Conservation (phyloP, 2,113 vertebrate species). For the Mesoclemmys tuberculata region DNA sequence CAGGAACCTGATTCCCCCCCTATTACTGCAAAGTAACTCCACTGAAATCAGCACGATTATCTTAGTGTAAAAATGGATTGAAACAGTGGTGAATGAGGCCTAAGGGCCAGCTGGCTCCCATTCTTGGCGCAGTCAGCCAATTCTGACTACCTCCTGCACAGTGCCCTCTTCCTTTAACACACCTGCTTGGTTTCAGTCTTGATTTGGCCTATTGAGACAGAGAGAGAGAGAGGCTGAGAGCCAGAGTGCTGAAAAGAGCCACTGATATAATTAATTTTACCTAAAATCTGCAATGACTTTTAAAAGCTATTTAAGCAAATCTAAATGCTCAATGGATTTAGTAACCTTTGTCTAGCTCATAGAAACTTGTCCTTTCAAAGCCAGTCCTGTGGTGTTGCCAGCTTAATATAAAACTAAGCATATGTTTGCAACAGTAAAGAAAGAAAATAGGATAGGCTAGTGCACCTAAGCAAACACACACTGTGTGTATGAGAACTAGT, state of each 20-base stretch:
- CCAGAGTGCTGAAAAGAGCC: neutral
- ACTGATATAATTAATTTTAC: neutral
- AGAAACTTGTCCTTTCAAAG: conserved; percentile 8
- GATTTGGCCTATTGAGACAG: neutral
- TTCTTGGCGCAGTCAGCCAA: neutral
- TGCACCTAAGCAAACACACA: neutral
- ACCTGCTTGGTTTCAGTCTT: neutral
- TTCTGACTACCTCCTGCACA: neutral
- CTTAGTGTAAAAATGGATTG: neutral
- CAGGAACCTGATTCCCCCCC: neutral
- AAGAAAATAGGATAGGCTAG: conserved; percentile 6
- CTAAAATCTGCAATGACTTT: neutral
- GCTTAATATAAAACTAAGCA: conserved; percentile 24
- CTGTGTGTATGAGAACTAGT: neutral
- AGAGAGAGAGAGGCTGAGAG: neutral
- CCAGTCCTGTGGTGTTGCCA: neutral
- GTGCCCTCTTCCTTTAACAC: neutral
- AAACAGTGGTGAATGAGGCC: rapidly evolving
- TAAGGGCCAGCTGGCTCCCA: neutral
- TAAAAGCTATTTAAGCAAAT: conserved; percentile 5
- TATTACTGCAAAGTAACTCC: neutral
- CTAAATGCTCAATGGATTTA: neutral
- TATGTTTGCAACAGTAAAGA: conserved; percentile 12
- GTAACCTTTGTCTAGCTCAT: neutral
- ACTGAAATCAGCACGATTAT: neutral